These are phyloP conservation scores for Drosophila asahinai DNA, from an alignment of 1,140 invertebrate species.

Conservation along the genomic window DNA sequence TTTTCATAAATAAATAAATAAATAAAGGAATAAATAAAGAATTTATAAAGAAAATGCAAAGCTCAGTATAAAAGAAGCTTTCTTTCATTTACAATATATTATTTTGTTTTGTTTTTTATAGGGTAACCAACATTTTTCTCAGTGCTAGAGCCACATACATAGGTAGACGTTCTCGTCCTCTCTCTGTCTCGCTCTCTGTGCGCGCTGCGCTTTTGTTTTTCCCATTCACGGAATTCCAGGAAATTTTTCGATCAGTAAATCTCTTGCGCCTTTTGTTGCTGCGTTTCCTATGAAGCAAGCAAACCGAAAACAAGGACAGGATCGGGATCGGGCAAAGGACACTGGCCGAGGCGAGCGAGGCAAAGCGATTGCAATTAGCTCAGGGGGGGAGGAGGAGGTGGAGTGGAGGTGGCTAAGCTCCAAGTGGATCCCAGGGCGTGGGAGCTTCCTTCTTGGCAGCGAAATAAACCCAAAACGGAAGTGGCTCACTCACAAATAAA, in stretches of 20 bases:
- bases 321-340: constrained; percentile 40
- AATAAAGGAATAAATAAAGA: no score
- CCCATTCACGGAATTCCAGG: constrained; percentile 78
- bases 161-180: constrained; percentile 56
- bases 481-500: constrained; percentile 17
- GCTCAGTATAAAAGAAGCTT: no score
- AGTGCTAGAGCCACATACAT: constrained; percentile 51
- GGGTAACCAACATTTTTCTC: background rate
- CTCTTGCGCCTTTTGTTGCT: constrained; percentile 52
- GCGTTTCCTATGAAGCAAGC: constrained; percentile 66
- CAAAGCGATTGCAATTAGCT: constrained; percentile 60
- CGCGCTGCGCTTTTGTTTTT: constrained; percentile 76
- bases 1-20: no score
- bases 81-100: background rate
- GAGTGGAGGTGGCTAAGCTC: constrained; percentile 5
- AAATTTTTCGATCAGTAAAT: constrained; percentile 83
- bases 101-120: background rate
- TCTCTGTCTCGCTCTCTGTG: constrained; percentile 14
- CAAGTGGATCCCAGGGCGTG: constrained; percentile 60
- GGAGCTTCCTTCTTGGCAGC: constrained; percentile 61
- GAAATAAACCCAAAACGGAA: constrained; percentile 37
- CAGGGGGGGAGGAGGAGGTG: background rate
- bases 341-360: constrained; percentile 10
- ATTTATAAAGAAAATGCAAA: no score
- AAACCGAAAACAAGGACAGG: constrained; percentile 55